Evolutionary conservation across 2,797 vertebrate species (phyloP), one percentile per base, ranked within the genome.

Genomic region (Antrozous pallidus): DNA sequence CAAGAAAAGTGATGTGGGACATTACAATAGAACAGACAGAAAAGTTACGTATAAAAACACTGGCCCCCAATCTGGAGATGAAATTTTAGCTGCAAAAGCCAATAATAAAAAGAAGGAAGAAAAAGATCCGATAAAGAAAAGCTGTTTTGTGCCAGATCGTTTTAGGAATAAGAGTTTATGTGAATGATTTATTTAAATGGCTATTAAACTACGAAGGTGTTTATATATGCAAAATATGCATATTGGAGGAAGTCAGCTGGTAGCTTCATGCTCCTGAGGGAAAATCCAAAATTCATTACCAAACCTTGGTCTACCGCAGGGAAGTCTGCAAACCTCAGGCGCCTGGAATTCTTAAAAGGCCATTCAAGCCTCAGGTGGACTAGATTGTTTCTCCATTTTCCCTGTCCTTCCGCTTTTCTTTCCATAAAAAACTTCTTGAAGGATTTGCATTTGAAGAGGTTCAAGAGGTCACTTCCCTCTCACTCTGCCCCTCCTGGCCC

Each of bases 191-290:
- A 73, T 95, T 94, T 83, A 85, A 77, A 26, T 14, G 70, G 36
- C 65, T 74, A 77, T 86, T 92, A 88, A 83, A 81, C 47, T 24
- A 67, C 8, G 73, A 79, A 90, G 74, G 70, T 74, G 91, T 96
- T 96, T 96, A 85, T 87, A 49, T 84, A 77, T 58, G 91, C 90
- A 83, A 95, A 96, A 96, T 90, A 93, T 22, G 40, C 69, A 49
- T 38, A 81, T 40, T 40, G 40, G 90, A 85, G 63, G 84, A 90
- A 95, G 94, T 83, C 58, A n/a, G 58, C 86, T 38, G 93, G 78
- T 80, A 81, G 63, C 33, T 78, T 90, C 75, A n/a, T 20, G 17
- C 33, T 90, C 73, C 67, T 0, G 1, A 20, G 79, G 90, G 79
- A 56, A 93, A 94, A 70, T 9, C 16, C 70, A 7, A 67, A 93